Base-by-base conservation (phyloP, 2,888 invertebrate genomes). In the Diloba caeruleocephala region DNA sequence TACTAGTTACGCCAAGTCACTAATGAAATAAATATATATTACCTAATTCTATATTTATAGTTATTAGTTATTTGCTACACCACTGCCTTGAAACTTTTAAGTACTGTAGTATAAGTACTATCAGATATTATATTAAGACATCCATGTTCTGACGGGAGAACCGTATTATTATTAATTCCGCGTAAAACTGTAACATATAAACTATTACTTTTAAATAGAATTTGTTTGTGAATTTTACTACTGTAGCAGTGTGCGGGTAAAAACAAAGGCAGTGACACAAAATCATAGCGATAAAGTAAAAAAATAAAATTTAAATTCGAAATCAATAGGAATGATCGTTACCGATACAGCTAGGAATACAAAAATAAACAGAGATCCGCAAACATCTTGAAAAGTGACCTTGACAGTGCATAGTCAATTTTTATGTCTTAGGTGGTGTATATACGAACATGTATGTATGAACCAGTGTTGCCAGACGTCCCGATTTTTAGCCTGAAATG, bases 291-390 rank as follows among this genome's bases (percentile, higher is more conserved):
- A 62, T 21, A 53, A 66, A 76, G 76, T 74, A 75, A 74, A 73
- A 60, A 76, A 78, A 52, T 45, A n/a, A n/a, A n/a, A n/a, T 41
- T 79, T 81, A 88, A 90, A 91, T 90, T 91, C 88, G 88, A 89
- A 87, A 76, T 74, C 60, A 78, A 81, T 87, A 90, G 90, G 90
- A 90, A 91, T 89, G 85, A 87, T 85, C 82, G 81, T 74, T 76
- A 70, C 73, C 67, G 68, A 79, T 74, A 81, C 71, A 79, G 55
- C 82, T 87, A 84, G 63, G 79, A 81, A 81, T 64, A 78, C n/a
- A n/a, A n/a, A n/a, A n/a, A n/a, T n/a, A n/a, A n/a, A n/a, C n/a
- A n/a, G n/a, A n/a, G n/a, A n/a, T n/a, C n/a, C n/a, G n/a, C n/a
- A n/a, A n/a, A n/a, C n/a, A n/a, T n/a, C n/a, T n/a, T n/a, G n/a